Evolutionary conservation across 2,888 invertebrate species (phyloP), one percentile per base, ranked within the genome.

Genomic region (Lepidocyrtoides sp.): DNA sequence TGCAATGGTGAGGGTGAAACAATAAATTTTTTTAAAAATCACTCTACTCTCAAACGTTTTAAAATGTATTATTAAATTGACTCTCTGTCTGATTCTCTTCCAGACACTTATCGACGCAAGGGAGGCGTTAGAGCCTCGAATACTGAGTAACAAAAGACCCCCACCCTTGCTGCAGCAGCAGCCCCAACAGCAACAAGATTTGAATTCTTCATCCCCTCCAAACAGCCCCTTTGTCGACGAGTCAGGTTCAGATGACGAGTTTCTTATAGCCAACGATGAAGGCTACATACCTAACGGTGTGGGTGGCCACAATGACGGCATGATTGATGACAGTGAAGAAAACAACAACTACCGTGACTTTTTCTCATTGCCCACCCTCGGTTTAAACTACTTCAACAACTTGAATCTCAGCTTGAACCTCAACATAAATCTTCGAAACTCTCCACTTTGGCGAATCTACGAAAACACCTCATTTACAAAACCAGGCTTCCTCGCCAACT

Each of bases 391-490:
- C 82, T 88, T 93, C 12, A 93, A 93, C 81, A 93, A 94, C 54
- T 69, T 94, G n/a, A 93, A 93, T 72, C 89, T 93, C 44, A 93
- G 90, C 60, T 79, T 94, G 32, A 94, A 93, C 69, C 60, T 94
- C 12, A 93, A 92, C 84, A 63, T 93, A 12, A 94, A 93, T 48
- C 75, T 94, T 5, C 85, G 91, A 26, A 93, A 94, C 32, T 91
- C 94, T 0, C 90, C 93, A 8, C 72, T 94, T 10, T 93, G 93
- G 93, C 91, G 89, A 69, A 93, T 94, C 12, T 94, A 94, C 54
- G 94, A 94, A 66, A 93, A 93, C 75, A 84, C 75, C 5, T 77
- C 75, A 5, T 86, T 86, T 63, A 82, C 83, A 72, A 86, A 63
- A 66, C 91, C 91, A 23, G 57, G 75, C n/a, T 84, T 89, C 23